Conservation (phyloP, 2,113 vertebrate genomes). For the Nestor notabilis region DNA sequence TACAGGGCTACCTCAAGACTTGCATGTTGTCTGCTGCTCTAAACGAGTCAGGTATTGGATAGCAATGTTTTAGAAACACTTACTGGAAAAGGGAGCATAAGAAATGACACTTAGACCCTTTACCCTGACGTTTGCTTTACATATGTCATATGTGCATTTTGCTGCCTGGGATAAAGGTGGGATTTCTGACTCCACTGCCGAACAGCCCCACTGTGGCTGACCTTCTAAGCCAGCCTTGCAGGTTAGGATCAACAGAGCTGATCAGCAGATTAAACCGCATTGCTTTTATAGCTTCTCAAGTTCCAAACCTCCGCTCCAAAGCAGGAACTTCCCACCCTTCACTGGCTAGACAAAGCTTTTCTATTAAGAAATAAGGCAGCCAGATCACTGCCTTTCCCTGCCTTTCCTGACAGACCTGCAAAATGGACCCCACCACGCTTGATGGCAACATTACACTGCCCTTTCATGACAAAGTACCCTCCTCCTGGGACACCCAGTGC, state of each 20-base stretch:
- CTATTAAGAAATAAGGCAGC: background rate
- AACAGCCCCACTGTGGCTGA: background rate
- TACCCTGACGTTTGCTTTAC: background rate
- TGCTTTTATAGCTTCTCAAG: background rate
- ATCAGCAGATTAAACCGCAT: background rate
- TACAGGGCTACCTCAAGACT: background rate
- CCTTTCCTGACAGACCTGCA: background rate
- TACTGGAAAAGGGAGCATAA: background rate
- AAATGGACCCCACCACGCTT: rapidly evolving
- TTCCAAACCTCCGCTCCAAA: background rate
- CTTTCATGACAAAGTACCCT: background rate
- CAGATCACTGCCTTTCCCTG: background rate
- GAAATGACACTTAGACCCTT: background rate
- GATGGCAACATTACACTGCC: rapidly evolving
- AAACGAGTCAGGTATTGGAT: background rate
- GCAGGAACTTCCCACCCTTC: background rate
- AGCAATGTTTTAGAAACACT: background rate
- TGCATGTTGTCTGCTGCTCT: background rate
- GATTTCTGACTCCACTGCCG: background rate
- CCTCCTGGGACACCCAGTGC: background rate
- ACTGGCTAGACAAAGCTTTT: background rate
- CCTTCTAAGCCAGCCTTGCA: background rate
- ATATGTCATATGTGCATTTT: rapidly evolving
- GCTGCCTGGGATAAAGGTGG: constrained; percentile 7
- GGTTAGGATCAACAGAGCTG: background rate